Percentiles rank a stretch among this genome's conserved stretches.
These are phyloP conservation scores for Syngnathus acus DNA, from an alignment of 2,797 vertebrate genomes.

Conservation along the genomic window DNA sequence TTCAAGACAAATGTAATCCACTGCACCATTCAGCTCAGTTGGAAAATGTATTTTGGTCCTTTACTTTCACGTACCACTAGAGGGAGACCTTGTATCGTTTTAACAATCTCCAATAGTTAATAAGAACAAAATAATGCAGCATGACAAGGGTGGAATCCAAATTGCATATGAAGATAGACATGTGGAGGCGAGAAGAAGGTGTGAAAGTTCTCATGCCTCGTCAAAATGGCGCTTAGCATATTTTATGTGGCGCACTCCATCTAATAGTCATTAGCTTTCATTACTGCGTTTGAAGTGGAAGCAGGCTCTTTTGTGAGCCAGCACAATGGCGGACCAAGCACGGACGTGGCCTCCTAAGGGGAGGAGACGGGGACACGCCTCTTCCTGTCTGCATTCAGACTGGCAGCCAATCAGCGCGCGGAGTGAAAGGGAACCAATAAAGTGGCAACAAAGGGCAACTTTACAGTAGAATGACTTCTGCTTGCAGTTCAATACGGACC, in stretches of 20 bases:
- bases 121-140: not conserved
- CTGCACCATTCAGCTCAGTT: too few species aligned
- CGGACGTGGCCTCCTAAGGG: conserved; percentile 49
- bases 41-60: not conserved
- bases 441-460: not conserved
- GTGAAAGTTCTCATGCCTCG: conserved; percentile 79
- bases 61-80: not conserved
- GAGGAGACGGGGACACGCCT: not conserved
- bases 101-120: not conserved
- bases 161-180: not conserved
- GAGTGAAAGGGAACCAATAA: not conserved
- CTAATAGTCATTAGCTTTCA: conserved; percentile 93
- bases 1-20: too few species aligned
- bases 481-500: too few species aligned
- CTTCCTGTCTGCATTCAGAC: conserved; percentile 42
- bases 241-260: conserved; percentile 78
- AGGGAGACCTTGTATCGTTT: not conserved
- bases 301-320: conserved; percentile 68
- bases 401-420: not conserved
- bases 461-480: not conserved
- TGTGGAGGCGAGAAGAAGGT: conserved; percentile 63
- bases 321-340: conserved; percentile 65
- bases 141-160: not conserved
- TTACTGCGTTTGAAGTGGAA: conserved; percentile 85
- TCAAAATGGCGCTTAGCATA: conserved; percentile 53